Evolutionary conservation across 2,797 vertebrate species (phyloP).

Genomic region (Ibycter americanus): DNA sequence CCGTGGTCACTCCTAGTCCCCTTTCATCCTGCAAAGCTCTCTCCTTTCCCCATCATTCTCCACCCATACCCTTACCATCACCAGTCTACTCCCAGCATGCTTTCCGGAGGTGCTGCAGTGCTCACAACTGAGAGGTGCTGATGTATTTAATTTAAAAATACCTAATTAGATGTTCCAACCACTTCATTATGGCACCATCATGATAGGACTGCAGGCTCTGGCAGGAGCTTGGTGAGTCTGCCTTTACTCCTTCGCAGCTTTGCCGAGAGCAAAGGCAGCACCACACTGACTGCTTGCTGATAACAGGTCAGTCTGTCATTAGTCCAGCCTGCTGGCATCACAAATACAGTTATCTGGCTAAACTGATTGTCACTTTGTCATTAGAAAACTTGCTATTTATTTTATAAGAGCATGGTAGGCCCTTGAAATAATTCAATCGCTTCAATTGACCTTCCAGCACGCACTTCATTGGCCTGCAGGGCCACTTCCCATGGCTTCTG

Average conservation of each 20-base stretch:
- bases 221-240: neutral
- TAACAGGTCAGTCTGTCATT: neutral
- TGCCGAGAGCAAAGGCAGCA: neutral
- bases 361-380: neutral
- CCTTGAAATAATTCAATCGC: neutral
- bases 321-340: neutral
- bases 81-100: neutral
- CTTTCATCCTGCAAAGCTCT: neutral
- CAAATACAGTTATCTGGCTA: neutral
- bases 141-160: slow-evolving; percentile 4
- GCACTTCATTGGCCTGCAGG: neutral
- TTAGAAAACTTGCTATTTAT: slow-evolving; percentile 51
- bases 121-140: neutral
- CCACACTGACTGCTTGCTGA: neutral
- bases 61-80: accelerated
- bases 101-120: neutral
- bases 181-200: neutral
- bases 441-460: neutral
- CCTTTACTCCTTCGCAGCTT: neutral
- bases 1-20: neutral
- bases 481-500: neutral
- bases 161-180: neutral
- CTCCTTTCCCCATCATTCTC: neutral
- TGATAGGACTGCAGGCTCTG: neutral
- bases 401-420: neutral